Evolutionary conservation across 2,888 invertebrate genomes (phyloP), one percentile per base, ranked within the genome.

Genomic region (Trichogramma evanescens): DNA sequence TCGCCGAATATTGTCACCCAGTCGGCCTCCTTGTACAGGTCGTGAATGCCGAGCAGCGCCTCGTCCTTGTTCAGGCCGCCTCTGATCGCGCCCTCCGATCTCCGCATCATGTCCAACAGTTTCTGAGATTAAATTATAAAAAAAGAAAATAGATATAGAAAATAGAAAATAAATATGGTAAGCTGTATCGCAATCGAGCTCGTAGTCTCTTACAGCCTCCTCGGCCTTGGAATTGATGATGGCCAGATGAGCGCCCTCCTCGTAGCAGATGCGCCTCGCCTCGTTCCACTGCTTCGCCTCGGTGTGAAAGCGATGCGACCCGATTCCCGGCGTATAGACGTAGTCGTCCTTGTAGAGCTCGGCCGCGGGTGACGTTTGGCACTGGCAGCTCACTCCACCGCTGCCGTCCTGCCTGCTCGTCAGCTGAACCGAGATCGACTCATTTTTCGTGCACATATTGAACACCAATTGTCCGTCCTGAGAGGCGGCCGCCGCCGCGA

Each of bases 291-390:
- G 40, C n/a, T 53, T 54, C 3, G 56, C 56, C 6, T 65, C 61
- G 13, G 65, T 68, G 54, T 70, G 71, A 4, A 72, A 51, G 62
- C 72, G 72, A 63, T 71, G 67, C 7, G 63, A 66, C 0, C 73
- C 72, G 38, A 72, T 66, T 41, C 70, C 71, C 1, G 66, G 63
- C 5, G 67, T 64, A 57, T 69, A 66, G 41, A 39, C 59, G 65
- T 74, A 73, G 63, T 72, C 72, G 38, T 69, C 68, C 26, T 66
- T 44, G 26, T 26, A 26, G 26, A 26, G 26, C 0, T 26, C 26
- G 26, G 26, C 26, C 26, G 60, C 26, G 26, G 26, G 26, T 26
- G 26, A 63, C 8, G 61, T 56, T 8, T 9, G 9, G 39, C 54
- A 54, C 45, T 45, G 45, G 46, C 54, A 54, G 4, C 7, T 40